These are phyloP conservation scores for Smittia sp. DNA, from an alignment of 2,888 invertebrate species.

Conservation along the genomic window DNA sequence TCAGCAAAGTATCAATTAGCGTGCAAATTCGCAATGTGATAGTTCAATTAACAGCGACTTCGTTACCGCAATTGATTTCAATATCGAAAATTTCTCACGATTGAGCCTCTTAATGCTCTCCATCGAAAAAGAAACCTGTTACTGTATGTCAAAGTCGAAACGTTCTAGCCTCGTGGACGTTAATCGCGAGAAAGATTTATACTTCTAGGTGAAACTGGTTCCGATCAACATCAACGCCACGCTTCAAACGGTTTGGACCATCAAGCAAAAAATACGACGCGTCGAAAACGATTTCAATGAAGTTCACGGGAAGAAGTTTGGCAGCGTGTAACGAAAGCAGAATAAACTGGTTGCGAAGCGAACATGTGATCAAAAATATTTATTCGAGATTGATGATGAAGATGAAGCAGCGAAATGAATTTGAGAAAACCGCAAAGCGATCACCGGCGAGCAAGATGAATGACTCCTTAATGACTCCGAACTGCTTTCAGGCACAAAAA, in stretches of 20 bases:
- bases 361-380: neutral
- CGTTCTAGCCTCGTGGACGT: no score
- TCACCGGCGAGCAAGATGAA: neutral
- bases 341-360: neutral
- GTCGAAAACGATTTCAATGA: neutral
- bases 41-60: conserved; percentile 5
- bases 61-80: neutral
- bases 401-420: neutral
- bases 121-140: no score
- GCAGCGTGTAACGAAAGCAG: neutral
- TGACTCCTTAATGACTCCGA: conserved; percentile 14
- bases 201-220: no score
- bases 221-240: no score
- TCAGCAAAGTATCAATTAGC: neutral
- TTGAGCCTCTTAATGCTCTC: no score
- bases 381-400: neutral
- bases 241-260: no score
- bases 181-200: no score
- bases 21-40: neutral
- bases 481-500: neutral
- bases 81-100: no score
- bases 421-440: neutral
- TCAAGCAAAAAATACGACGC: neutral
- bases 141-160: no score
- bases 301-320: neutral